A percentile compares a stretch with the other conserved stretches of the same genome.
These are phyloP conservation scores for Brachyopa scutellaris DNA, from an alignment of 2,888 invertebrate genomes.

Conservation along the genomic window DNA sequence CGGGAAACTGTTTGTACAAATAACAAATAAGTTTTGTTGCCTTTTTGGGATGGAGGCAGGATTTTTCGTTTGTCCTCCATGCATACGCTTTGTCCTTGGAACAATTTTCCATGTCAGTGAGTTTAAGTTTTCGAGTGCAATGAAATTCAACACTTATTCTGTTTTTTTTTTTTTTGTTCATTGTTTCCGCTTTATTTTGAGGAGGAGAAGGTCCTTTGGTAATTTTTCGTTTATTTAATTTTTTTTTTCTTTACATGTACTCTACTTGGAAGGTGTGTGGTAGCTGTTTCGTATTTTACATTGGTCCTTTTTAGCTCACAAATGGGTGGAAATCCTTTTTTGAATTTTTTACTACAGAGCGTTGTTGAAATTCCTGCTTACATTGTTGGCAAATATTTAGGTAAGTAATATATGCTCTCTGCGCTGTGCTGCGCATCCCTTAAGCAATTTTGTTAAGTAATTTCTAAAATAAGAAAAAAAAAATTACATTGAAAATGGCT, in stretches of 20 bases:
- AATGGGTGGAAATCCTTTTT: conserved; percentile 85
- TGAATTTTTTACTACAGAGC: conserved; percentile 86
- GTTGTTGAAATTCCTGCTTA: conserved; percentile 86
- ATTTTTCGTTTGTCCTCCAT: conserved; percentile 48
- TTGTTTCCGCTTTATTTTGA: conserved; percentile 24
- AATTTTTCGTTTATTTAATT: conserved; percentile 35
- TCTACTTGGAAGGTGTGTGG: conserved; percentile 81
- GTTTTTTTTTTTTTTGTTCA: conserved; percentile 1
- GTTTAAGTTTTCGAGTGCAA: conserved; percentile 62
- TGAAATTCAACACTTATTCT: conserved; percentile 67
- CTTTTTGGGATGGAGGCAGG: conserved; percentile 21
- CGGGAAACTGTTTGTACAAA: conserved; percentile 39
- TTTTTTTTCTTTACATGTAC: conserved; percentile 71
- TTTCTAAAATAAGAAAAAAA: conserved; percentile 15
- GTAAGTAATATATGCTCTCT: conserved; percentile 75
- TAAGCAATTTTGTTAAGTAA: conserved; percentile 21
- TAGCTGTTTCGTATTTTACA: conserved; percentile 83
- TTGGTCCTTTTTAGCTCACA: conserved; percentile 83
- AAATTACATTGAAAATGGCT: background rate
- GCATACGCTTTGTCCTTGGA: conserved; percentile 71
- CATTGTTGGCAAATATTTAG: conserved; percentile 83
- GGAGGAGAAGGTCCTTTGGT: conserved; percentile 50
- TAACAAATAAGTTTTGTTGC: conserved; percentile 24
- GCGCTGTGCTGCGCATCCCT: background rate
- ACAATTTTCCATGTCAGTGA: conserved; percentile 70